Base-by-base conservation (phyloP, 2,797 vertebrate species). In the Zalophus californianus region DNA sequence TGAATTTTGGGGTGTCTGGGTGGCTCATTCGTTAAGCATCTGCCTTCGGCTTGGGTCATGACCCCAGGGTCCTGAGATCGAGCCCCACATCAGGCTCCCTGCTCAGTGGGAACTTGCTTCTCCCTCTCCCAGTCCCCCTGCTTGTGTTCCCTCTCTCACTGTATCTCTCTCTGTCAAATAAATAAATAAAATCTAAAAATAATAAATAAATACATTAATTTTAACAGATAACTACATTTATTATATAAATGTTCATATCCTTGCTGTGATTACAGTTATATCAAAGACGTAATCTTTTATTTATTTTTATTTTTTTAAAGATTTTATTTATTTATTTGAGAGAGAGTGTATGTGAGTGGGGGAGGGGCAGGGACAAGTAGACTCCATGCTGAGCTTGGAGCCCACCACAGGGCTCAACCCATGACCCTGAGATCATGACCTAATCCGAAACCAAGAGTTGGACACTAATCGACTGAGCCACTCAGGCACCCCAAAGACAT, bases 191-290 rank as follows among this genome's bases (percentile, higher is more conserved):
- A 44, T 44, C 44, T 44, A 44, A 44, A 44, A 44, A 44, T 44
- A 44, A 44, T 44, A 44, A 44, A 44, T 44, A 9, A 44, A 44
- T 44, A 44, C 44, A 44, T 75, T 35, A 83, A 78, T 86, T 91
- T 96, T 78, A 68, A 54, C 75, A 5, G 54, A 13, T 95, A 64
- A 20, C 20, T 75, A 7, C 2, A 83, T 83, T 60, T 7, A n/a
- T 96, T 50, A 27, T 79, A 2, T 64, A n/a, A 56, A 54, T 92
- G 58, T 68, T 75, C 29, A 62, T 52, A 80, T 52, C 41, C 48
- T 54, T 94, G 54, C 50, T 77, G 5, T 79, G 58, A 77, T 85
- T 73, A 75, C 35, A 93, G 23, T 4, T 78, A 62, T 75, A 68
- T 66, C 13, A 89, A 97, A 91, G 79, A 78, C 35, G 60, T n/a